A percentile compares a stretch with the other conserved stretches of the same genome.
These are phyloP conservation scores for Cydia splendana DNA, from an alignment of 1,140 invertebrate genomes.

Conservation along the genomic window DNA sequence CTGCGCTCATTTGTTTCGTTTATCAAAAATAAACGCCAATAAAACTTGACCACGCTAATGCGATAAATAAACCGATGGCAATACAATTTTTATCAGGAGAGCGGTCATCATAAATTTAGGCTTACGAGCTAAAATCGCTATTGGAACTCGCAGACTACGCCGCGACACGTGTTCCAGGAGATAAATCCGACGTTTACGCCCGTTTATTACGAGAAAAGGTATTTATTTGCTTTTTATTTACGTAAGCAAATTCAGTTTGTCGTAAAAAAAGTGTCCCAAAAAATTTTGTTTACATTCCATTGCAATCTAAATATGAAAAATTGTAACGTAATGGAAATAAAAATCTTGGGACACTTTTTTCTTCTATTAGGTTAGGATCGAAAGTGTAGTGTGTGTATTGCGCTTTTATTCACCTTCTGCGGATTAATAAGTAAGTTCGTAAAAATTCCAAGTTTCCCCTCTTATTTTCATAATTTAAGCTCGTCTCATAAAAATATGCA, in stretches of 20 bases:
- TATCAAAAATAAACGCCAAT: constrained; percentile 34
- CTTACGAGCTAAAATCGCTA: constrained; percentile 64
- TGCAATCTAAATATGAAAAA: no score
- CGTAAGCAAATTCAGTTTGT: constrained; percentile 9
- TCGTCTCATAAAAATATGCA: constrained; percentile 14
- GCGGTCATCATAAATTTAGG: constrained; percentile 66
- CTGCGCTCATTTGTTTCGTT: background rate
- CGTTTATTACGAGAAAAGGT: constrained; percentile 48
- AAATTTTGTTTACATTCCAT: no score
- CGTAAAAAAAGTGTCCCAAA: background rate
- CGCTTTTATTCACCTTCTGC: background rate
- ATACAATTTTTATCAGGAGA: constrained; percentile 71
- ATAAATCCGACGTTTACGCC: constrained; percentile 58
- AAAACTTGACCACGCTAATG: constrained; percentile 39
- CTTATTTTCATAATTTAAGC: constrained; percentile 1
- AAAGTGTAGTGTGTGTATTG: no score
- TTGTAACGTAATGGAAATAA: no score
- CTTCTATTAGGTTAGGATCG: no score
- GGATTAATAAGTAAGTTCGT: background rate
- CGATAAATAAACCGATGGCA: constrained; percentile 60
- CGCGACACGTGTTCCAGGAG: constrained; percentile 52
- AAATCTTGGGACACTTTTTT: no score
- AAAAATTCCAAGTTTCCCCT: background rate
- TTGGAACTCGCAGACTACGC: constrained; percentile 47
- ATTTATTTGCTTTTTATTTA: constrained; percentile 28